Base-by-base conservation (phyloP, 2,113 vertebrate species). In the Pterocles burchelli region DNA sequence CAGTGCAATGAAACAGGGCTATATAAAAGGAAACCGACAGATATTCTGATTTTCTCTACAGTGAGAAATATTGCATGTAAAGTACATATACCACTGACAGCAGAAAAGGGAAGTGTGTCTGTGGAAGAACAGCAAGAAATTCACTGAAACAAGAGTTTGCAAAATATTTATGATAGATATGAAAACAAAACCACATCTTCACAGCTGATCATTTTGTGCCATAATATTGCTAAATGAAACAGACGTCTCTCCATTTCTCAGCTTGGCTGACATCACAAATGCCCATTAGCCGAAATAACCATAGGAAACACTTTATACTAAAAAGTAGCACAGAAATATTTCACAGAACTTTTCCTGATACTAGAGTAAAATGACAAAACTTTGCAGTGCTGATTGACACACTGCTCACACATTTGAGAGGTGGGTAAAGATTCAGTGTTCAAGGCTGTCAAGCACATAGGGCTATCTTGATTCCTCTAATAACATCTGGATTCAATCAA, bases 181-280 rank as follows among this genome's bases (percentile, higher is more conserved):
- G 59, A 95, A 96, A 96, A 94, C 88, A 96, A 97, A 96, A 82
- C 75, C 72, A 86, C 94, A 82, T 95, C 93, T 96, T 97, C 79
- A 93, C 91, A 95, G 93, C 58, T 92, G 93, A 96, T 95, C 57
- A 88, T 94, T 96, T 96, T 79, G n/a, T 85, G 88, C 14, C 2
- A 82, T 79, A 52, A 86, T 94, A 95, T 86, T 94, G 68, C 70
- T 95, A 94, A 95, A 87, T 88, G 90, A 96, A 97, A 87, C 93
- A 96, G 93, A 96, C 96, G 93, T 96, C 86, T 96, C 49, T 90
- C 46, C 11, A 36, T 92, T 96, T 94, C 78, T 93, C 68, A 88
- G 36, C 29, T 91, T 95, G 93, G 86, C 90, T 96, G 91, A 74
- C 51, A 55, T 95, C 90, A 89, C 88, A 96, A 90, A 94, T 94